Evolutionary conservation across 2,113 vertebrate genomes (phyloP), one percentile per base, ranked within the genome.

Genomic region (Triplophysa dalaica): DNA sequence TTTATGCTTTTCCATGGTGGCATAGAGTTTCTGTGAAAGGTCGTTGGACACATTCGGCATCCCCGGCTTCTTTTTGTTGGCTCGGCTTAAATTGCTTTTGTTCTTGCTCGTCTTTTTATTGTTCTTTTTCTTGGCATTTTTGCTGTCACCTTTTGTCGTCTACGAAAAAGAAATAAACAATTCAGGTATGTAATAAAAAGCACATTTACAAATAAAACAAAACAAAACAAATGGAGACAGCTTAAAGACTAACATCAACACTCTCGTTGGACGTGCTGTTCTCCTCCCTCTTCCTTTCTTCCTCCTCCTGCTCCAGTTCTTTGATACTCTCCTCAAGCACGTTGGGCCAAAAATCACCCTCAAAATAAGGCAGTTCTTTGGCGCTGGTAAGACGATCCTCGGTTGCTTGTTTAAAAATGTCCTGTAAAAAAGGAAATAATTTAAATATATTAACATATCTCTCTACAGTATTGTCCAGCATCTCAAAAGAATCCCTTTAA

Each of bases 41-140:
- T 99, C 98, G 54, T 99, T 99, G 67, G 96, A 99, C 14, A 99
- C 98, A 8, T 94, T 99, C 77, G 97, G 98, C 96, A 99, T 95
- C 52, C 98, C 97, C 2, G 98, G 96, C 87, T 99, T 99, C 91
- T 99, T 99, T 92, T 99, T 99, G 88, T 94, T 99, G 82, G 95
- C 94, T 88, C 98, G 92, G 85, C 97, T 98, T 88, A 98, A 88
- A 82, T 96, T 99, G 92, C 97, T 98, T 89, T 99, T 99, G 89
- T 98, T 99, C 91, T 99, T 99, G 87, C 96, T 99, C 0, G 98
- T 99, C 92, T 99, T 99, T 90, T 99, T 99, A 80, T 97, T 99
- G 87, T 99, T 99, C 91, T 99, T 99, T 92, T 99, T 99, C 90
- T 99, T 99, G 86, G 95, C 98, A 81, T 97, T 99, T 91, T 99